These are phyloP conservation scores for Drosophila ezoana DNA, from an alignment of 2,888 invertebrate species.

Conservation along the genomic window DNA sequence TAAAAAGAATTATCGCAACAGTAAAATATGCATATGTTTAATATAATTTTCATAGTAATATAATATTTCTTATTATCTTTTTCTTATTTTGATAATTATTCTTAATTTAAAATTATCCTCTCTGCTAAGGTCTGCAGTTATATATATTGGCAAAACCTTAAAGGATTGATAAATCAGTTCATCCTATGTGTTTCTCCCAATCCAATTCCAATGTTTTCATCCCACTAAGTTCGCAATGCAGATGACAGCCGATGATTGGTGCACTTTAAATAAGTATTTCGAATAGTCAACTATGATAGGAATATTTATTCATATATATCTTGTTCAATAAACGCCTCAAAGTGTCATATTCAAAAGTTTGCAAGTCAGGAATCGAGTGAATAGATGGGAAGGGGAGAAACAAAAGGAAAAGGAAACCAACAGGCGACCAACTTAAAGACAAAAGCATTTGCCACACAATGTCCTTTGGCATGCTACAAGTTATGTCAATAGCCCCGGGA, in stretches of 20 bases:
- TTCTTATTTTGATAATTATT: no score
- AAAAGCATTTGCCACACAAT: conserved; percentile 58
- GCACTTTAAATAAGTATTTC: conserved; percentile 8
- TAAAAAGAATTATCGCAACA: no score
- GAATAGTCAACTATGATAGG: conserved; percentile 16
- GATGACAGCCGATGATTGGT: conserved; percentile 16
- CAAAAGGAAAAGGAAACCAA: conserved; percentile 4
- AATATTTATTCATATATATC: not conserved
- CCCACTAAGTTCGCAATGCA: conserved; percentile 1
- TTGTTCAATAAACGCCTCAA: not conserved
- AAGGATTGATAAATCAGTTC: no score
- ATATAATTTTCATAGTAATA: no score
- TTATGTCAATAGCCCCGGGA: conserved; percentile 44
- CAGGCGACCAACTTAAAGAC: conserved; percentile 67
- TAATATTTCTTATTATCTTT: no score
- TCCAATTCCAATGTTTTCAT: not conserved
- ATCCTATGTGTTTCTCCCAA: no score
- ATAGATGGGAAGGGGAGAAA: not conserved
- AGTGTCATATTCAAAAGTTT: conserved; percentile 19
- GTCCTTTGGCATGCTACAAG: conserved; percentile 56
- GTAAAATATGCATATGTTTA: no score
- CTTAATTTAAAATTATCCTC: no score
- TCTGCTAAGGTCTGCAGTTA: no score
- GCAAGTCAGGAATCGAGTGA: conserved; percentile 13
- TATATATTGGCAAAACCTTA: no score